Conservation (phyloP, 2,888 invertebrate species). For the Rotaria socialis region DNA sequence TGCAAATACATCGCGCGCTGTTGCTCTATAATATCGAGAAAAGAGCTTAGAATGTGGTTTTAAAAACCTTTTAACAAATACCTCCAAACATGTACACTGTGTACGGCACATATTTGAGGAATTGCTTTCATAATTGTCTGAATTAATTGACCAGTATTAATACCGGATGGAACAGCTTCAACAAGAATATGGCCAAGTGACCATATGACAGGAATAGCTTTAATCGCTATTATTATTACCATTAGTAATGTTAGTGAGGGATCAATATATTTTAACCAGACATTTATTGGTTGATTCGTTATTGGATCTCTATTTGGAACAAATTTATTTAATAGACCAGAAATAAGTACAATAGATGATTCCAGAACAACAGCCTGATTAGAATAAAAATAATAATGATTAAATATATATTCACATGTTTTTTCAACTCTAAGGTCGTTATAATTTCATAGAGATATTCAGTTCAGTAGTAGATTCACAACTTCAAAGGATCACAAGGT, state of each 20-base stretch:
- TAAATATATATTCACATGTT: no score
- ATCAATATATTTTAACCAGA: slow-evolving; percentile 33
- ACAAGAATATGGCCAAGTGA: slow-evolving; percentile 20
- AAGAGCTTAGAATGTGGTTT: no score
- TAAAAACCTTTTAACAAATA: no score
- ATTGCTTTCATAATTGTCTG: slow-evolving; percentile 18
- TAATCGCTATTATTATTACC: not conserved
- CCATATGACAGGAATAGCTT: slow-evolving; percentile 27
- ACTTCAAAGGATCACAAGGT: no score
- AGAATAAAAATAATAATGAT: not conserved
- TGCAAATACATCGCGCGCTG: slow-evolving; percentile 9
- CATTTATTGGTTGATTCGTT: not conserved
- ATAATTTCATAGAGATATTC: no score
- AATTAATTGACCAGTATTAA: not conserved
- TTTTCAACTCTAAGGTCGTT: no score
- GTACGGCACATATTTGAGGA: slow-evolving; percentile 9
- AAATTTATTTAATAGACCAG: slow-evolving; percentile 24
- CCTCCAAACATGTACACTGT: slow-evolving; percentile 29
- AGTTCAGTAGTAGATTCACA: no score
- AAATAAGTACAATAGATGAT: slow-evolving; percentile 11
- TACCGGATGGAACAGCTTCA: slow-evolving; percentile 1
- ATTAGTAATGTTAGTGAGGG: not conserved
- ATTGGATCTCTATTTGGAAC: not conserved
- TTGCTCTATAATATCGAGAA: no score
- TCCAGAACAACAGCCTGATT: not conserved